Evolutionary conservation across 2,888 invertebrate genomes (phyloP), one percentile per base, ranked within the genome.

Genomic region (Malthinus flaveolus): DNA sequence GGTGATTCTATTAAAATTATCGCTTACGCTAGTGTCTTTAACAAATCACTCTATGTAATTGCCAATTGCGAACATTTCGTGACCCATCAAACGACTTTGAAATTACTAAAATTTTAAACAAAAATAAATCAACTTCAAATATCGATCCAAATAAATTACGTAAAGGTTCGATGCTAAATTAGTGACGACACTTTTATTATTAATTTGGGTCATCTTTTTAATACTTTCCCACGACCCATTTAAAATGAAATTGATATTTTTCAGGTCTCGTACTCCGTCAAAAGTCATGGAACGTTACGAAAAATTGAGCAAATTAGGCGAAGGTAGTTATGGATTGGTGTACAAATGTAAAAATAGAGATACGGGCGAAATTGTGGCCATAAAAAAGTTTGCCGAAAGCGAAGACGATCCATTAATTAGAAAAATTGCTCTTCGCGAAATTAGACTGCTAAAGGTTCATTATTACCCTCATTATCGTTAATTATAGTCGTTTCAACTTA

Each of bases 271-370:
- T 75, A 91, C 91, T 68, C 87, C 90, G 65, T 91, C 90, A 75
- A 89, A 90, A 80, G 87, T 89, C 72, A 94, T 94, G 94, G 94
- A 95, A 82, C 85, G 93, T 50, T 97, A 97, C 81, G 97, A 97
- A 80, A 95, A 96, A 78, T 83, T 97, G 53, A 90, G 91, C 58
- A 91, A 96, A 72, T 86, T 97, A 49, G 97, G 97, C 65, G 97
- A 97, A 82, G 97, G 95, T 51, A 94, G 93, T 70, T 95, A 96
- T 80, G 95, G 96, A 9, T 88, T 97, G 71, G 97, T 97, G 65
- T 95, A 96, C 82, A 97, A 97, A 78, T 97, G 97, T 78, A 87
- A 93, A 55, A 95, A 97, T 81, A 85, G 95, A 59, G 97, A 97
- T 73, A 95, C 93, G 1, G 95, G 97, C 11, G 93, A 94, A 74